Base-by-base conservation (phyloP, 2,888 invertebrate genomes). In the Allophyes oxyacanthae region DNA sequence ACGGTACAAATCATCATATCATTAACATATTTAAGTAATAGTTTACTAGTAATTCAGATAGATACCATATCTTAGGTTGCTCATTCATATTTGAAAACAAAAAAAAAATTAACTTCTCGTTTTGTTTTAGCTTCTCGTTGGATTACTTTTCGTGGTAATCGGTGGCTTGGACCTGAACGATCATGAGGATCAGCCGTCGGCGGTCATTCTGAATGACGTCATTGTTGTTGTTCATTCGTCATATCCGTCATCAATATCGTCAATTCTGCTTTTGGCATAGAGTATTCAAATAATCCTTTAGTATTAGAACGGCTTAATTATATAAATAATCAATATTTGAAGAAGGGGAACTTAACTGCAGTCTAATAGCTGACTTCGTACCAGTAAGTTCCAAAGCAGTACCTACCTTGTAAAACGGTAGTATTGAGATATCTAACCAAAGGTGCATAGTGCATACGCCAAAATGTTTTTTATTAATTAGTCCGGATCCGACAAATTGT, bases 141-240 rank as follows among this genome's bases (percentile, higher is more conserved):
- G 97, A 71, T 95, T 97, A 82, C 93, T 98, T 80, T 97, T 97
- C 95, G 96, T 98, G 78, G 93, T 96, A 79, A 96, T 98, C 86
- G 97, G 98, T 78, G 97, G 97, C 75, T 91, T 98, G 86, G 97
- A 98, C 91, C 95, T 98, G 83, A 97, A 98, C 91, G 95, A 96
- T 83, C 92, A 95, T 75, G 93, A 95, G 73, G 96, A 97, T 85
- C 97, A 97, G 85, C 95, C 95, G 38, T 95, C 96, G 25, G 97
- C 98, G n/a, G 89, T 96, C 71, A 94, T 97, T 69, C 92, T 98
- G 72, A 98, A 98, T 90, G 97, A 98, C 87, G 82, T 97, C 74
- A 97, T 97, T 75, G 95, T 98, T 62, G 95, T n/a, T 97, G 81
- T 95, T 97, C 70, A 95, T 98, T 98, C 90, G 85, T 97, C 46